These are phyloP conservation scores for Hiodon tergisus DNA, from an alignment of 2,113 vertebrate species.

Conservation along the genomic window DNA sequence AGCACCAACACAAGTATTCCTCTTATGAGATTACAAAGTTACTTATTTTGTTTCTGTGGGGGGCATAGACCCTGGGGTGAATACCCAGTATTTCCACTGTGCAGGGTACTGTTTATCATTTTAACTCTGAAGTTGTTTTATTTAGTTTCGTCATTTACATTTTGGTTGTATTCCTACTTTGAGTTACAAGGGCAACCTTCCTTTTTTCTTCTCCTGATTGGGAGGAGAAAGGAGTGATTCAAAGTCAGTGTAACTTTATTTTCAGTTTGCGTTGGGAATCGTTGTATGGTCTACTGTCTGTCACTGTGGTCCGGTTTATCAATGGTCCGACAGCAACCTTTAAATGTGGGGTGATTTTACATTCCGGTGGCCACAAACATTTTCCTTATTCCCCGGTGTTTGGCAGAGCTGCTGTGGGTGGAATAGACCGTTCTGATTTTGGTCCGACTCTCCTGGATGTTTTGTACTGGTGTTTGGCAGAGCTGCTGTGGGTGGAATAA, in stretches of 20 bases:
- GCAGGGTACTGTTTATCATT: background rate
- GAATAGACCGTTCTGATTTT: background rate
- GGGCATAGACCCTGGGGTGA: too few species aligned
- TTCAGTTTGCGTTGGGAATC: background rate
- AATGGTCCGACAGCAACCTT: background rate
- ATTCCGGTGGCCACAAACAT: background rate
- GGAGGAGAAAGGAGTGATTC: background rate
- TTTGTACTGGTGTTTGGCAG: background rate
- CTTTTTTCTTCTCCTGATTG: conserved; percentile 7
- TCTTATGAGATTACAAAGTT: too few species aligned
- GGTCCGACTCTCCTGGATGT: background rate
- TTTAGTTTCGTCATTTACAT: conserved; percentile 8
- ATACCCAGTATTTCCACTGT: background rate
- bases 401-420: background rate
- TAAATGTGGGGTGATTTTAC: background rate
- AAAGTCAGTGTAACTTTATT: background rate
- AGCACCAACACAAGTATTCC: background rate
- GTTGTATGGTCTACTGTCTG: too few species aligned
- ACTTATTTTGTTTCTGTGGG: too few species aligned
- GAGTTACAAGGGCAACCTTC: conserved; percentile 2
- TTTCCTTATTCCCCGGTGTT: background rate
- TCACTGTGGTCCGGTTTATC: too few species aligned
- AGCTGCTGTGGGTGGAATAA: too few species aligned
- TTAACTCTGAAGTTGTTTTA: conserved; percentile 12
- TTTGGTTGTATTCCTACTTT: conserved; percentile 6